Percentiles rank a stretch among this genome's conserved stretches.
phyloP scores from a whole-genome alignment of 1,140 invertebrate genomes.

The Anastatus disparis region DNA sequence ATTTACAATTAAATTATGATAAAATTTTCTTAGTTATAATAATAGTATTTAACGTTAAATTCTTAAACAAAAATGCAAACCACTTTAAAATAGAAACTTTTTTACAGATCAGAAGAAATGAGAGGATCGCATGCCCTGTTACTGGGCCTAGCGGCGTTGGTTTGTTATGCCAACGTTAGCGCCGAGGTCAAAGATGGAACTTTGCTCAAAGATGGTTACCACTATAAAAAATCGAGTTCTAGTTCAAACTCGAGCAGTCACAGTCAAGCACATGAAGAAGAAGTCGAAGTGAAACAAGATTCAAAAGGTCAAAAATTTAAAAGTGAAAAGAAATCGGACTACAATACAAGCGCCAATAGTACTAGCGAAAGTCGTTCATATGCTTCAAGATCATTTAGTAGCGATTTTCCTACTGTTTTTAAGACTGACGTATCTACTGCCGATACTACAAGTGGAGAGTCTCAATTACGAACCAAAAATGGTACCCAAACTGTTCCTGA shows the following conservation, averaged over 20 bases:
- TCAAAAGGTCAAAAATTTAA: conserved; percentile 40
- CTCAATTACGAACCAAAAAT: conserved; percentile 6
- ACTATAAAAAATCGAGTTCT: conserved; percentile 45
- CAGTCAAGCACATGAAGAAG: conserved; percentile 37
- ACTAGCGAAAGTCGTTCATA: conserved; percentile 30
- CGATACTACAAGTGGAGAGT: background rate
- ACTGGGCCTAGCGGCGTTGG: conserved; percentile 43
- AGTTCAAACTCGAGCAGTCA: conserved; percentile 43
- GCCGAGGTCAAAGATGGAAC: conserved; percentile 39
- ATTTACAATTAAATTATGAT: no score
- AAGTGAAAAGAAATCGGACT: conserved; percentile 29
- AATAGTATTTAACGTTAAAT: no score
- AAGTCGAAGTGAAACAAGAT: conserved; percentile 35
- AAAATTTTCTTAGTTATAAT: no score
- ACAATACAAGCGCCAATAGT: conserved; percentile 35
- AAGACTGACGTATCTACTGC: background rate
- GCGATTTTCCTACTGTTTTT: conserved; percentile 5
- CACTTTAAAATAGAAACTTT: no score
- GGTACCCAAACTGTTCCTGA: background rate
- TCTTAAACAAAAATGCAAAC: no score
- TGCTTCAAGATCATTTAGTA: conserved; percentile 26
- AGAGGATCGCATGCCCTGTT: conserved; percentile 41
- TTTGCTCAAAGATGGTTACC: conserved; percentile 44
- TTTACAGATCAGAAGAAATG: conserved; percentile 52
- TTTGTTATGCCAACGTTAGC: conserved; percentile 38